Conservation (phyloP, 2,797 vertebrate species). For the Gobionotothen gibberifrons region DNA sequence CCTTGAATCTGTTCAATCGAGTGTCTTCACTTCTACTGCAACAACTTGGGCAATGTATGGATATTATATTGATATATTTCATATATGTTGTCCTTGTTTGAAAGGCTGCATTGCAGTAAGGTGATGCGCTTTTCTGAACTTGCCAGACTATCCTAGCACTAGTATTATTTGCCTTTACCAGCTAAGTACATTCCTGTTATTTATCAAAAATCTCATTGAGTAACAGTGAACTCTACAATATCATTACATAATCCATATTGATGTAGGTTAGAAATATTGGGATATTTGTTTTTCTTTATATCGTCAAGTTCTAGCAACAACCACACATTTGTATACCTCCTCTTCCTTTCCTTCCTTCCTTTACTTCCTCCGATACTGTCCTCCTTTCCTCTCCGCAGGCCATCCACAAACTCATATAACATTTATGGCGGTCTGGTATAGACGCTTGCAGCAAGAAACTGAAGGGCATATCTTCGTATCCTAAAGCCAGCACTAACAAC, state of each 20-base stretch:
- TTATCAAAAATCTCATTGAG: no score
- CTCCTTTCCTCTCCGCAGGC: conserved; percentile 23
- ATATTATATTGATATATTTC: no score
- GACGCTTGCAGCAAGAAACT: conserved; percentile 53
- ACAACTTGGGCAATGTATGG: not conserved
- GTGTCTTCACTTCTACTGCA: not conserved
- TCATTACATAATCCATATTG: no score
- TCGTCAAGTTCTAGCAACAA: not conserved
- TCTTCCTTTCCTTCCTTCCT: not conserved
- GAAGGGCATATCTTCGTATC: conserved; percentile 53
- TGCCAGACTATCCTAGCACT: no score
- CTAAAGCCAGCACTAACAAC: conserved; percentile 35
- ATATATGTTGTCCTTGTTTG: no score
- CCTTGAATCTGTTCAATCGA: conserved; percentile 23
- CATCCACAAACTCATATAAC: conserved; percentile 64
- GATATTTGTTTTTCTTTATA: no score
- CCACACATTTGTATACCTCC: not conserved
- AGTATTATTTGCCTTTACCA: no score
- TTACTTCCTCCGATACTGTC: not conserved
- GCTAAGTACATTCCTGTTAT: no score
- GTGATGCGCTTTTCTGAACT: no score
- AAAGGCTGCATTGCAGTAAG: no score
- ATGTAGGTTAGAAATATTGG: no score
- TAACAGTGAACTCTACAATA: no score
- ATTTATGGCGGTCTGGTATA: conserved; percentile 72